A percentile compares a stretch with the other conserved stretches of the same genome.
Evolutionary conservation across 1,140 invertebrate species (phyloP).

Genomic region (Coenobita brevimanus): DNA sequence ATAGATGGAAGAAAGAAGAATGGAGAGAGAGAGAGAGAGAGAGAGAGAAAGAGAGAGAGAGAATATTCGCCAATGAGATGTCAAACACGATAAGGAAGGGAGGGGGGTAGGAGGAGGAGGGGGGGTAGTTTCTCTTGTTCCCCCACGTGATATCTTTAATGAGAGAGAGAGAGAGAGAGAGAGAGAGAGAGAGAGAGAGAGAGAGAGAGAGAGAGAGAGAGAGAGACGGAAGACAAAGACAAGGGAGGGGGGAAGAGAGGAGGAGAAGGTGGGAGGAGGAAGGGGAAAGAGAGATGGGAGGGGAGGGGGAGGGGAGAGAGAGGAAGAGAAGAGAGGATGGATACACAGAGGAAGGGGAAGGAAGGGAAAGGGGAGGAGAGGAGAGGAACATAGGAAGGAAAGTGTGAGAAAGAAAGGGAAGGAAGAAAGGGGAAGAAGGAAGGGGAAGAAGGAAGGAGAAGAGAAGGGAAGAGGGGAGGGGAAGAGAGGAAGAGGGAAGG

Average conservation of each 20-base stretch:
- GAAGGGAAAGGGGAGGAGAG: neutral
- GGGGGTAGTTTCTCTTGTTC: neutral
- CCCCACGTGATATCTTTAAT: neutral
- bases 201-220: neutral
- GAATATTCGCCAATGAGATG: neutral
- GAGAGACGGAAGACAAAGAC: neutral
- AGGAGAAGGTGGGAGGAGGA: too few species aligned
- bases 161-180: neutral
- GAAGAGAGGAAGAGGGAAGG: too few species aligned
- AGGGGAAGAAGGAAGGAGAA: neutral
- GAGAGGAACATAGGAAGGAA: neutral
- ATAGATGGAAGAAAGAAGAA: neutral
- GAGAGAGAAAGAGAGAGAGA: neutral
- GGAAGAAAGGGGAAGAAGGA: neutral
- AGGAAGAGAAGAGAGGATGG: neutral
- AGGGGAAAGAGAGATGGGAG: neutral
- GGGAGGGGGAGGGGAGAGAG: neutral
- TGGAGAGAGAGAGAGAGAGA: neutral
- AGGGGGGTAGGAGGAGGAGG: neutral
- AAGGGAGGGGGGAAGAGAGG: neutral
- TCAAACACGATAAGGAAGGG: neutral
- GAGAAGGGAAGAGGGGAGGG: neutral
- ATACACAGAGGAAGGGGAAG: neutral
- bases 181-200: neutral
- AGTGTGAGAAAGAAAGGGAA: neutral